phyloP scores from a whole-genome alignment of 2,113 vertebrate species.

The Syrrhaptes paradoxus region DNA sequence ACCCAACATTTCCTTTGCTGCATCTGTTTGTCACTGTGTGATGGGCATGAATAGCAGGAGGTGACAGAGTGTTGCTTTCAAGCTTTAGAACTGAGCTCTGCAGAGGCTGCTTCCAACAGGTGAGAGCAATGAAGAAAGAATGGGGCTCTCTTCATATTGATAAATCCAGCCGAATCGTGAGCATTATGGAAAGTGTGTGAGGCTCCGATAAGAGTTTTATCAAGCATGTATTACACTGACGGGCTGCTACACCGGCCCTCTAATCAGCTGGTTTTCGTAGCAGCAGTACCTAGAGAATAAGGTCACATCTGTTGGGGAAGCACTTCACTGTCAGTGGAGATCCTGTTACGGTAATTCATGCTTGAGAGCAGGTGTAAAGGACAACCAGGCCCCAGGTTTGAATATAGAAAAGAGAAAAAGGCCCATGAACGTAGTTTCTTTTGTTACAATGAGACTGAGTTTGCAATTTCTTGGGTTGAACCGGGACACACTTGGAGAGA shows the following conservation, averaged over 20 bases:
- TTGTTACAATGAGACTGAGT: background rate
- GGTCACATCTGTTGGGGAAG: background rate
- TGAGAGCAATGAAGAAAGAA: background rate
- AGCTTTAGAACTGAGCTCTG: background rate
- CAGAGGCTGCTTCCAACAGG: background rate
- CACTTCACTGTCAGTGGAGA: background rate
- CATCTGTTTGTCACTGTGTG: background rate
- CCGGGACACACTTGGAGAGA: background rate
- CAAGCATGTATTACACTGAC: background rate
- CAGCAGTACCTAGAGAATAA: background rate
- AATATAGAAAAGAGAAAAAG: background rate
- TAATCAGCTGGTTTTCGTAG: conserved; percentile 25
- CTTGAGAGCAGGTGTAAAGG: background rate
- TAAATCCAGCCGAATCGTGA: background rate
- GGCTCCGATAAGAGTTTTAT: conserved; percentile 41
- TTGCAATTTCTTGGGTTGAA: conserved; percentile 2
- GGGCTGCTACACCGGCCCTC: background rate
- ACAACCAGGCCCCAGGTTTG: background rate
- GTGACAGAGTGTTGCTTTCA: background rate
- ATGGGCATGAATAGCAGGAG: background rate
- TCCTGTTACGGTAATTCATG: background rate
- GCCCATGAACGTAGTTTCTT: background rate
- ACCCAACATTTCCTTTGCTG: background rate
- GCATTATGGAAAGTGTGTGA: background rate
- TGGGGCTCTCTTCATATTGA: background rate